Evolutionary conservation across 1,140 invertebrate genomes (phyloP), one percentile per base, ranked within the genome.

Genomic region (Pseudomyrmex cubaensis): DNA sequence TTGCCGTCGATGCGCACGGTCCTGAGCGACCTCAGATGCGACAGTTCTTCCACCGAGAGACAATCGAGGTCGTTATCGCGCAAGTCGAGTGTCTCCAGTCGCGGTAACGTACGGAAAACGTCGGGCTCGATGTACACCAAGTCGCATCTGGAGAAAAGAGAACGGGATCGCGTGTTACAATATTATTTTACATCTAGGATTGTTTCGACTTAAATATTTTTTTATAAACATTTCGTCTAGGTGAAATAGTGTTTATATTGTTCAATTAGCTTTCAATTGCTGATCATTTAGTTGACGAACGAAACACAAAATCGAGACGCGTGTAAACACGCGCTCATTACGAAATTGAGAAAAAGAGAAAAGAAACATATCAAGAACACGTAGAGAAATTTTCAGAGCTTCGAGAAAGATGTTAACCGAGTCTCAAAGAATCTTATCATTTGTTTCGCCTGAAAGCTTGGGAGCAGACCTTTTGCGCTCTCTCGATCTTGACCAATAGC

Each of bases 21-120:
- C 13, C 54, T 89, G 7, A 92, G 77, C 20, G 15, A 62, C 5
- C 22, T 64, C 44, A 92, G 61, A 8, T 83, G 64, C 0, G 44
- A 22, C 4, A 92, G 35, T 9, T 86, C 84, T 9, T 92, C 87
- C 35, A 84, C 85, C 35, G 91, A 85, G 22, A 92, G 67, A 72
- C 91, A 92, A 78, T 91, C 87, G n/a, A 92, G 82, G 75, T 92
- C 91, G 54, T 92, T 92, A 61, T 92, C 90, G 20, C 89, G 86
- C 25, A 92, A 56, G n/a, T 85, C 89, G 9, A 92, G 67, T 0
- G 76, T 85, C 67, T 91, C 87, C 2, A 92, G 59, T 62, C 54
- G 83, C 8, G 74, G 74, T 25, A 92, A 20, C 59, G 46, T 66
- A 13, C 83, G 83, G 25, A 91, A 92, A 13, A 89, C 84, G 8